Base-by-base conservation (phyloP, 2,888 invertebrate genomes). In the Buathra laborator region DNA sequence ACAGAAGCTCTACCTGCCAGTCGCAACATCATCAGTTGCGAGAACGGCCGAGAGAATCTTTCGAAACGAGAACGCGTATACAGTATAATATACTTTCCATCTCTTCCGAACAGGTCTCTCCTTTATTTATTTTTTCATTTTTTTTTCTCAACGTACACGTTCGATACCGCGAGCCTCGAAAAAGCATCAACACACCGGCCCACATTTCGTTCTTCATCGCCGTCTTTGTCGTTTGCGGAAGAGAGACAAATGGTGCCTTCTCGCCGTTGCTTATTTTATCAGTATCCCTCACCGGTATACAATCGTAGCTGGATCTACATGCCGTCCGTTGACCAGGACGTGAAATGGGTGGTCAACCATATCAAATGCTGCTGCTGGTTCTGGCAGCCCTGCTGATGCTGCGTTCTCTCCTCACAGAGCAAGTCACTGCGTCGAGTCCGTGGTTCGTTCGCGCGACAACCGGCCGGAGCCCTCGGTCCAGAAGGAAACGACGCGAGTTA, bases 331-430 rank as follows among this genome's bases (percentile, higher is more conserved):
- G 85, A 84, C 87, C 88, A 83, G 87, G 88, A 89, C 88, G 90
- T 90, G 87, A 90, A 89, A 92, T 93, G 93, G 92, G 92, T 92
- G 93, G 92, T 90, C 93, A 85, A 89, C 81, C 84, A 87, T 85
- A 82, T 88, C 86, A 79, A 14, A 24, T 59, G 80, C 51, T 59
- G 70, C 78, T 84, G 81, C 70, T 66, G 59, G 51, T 64, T 48
- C 62, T 59, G 74, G 71, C 59, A 84, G 76, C 70, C 67, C 53
- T 53, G 72, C 64, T 14, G 88, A 87, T 86, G 88, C 87, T 83
- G 86, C 85, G 46, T 75, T 66, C 76, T 37, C 12, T 48, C 32
- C 62, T 62, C 32, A 6, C 32, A n/a, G 51, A 76, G 76, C 76
- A 66, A 76, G 76, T 76, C 76, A 76, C 76, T 37, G 74, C 64